Base-by-base conservation (phyloP, 2,113 vertebrate species). In the Ptyas mucosa region DNA sequence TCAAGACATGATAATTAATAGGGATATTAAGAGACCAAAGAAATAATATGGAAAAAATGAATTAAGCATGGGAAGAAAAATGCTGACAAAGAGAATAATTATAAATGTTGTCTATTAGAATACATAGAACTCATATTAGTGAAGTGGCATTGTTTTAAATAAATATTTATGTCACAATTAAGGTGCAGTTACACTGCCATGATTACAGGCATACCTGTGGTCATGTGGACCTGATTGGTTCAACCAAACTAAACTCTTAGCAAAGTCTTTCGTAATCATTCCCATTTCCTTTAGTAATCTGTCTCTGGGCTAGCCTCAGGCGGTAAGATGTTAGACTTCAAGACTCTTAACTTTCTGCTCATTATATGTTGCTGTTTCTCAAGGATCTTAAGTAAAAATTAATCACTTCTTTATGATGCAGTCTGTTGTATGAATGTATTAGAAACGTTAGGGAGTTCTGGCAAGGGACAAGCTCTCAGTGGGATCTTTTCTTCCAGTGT, bases 1-100 rank as follows among this genome's bases (percentile, higher is more conserved):
- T 75, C 43, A 92, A 93, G 95, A 94, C 87, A 91, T 46, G 93
- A 93, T 94, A 94, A 94, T 89, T 96, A 95, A 93, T 58, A 69
- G 51, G 57, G 29, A 64, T 89, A 69, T 89, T 95, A 90, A 88
- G 57, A 92, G 92, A 53, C 90, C 96, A 94, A 85, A 89, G 89
- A 90, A 90, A 64, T 57, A 91, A 94, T 95, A n/a, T 7, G 34
- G 92, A 87, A 94, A 87, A 95, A 96, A 96, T 93, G 43, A 46
- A 93, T 95, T 91, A 23, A 10, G 1, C 88, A 39, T 24, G 75
- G 24, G 55, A 55, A 90, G 55, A 53, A 94, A 92, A 94, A 95
- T 90, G 0, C 18, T 58, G 90, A 94, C 85, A 81, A n/a, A 18
- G 53, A 91, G 89, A 58, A 49, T 51, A 43, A 46, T 89, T 89